Evolutionary conservation across 2,888 invertebrate genomes (phyloP), one percentile per base, ranked within the genome.

Genomic region (Punctoribates punctum): DNA sequence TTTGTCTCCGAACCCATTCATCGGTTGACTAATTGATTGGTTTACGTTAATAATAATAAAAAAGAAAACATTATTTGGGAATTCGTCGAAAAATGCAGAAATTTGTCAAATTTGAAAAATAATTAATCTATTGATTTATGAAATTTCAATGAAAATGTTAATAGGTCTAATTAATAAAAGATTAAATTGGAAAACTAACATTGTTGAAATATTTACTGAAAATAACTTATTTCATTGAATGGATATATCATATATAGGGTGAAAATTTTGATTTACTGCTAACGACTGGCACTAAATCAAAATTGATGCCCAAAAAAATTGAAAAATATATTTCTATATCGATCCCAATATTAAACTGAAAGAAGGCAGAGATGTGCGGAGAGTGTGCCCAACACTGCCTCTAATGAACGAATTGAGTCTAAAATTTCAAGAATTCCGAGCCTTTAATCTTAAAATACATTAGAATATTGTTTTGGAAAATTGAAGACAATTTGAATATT

Each of bases 261-360:
- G 29, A 27, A 62, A 42, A 62, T 27, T 29, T 62, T 62, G 62
- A 62, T 62, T 27, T 27, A 62, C 27, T 62, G 62, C 20, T 62
- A 25, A 42, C 27, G 23, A 62, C 29, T 15, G 62, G 17, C 62
- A 62, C 4, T 62, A 62, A 27, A 62, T 62, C 62, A 62, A 27
- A 62, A 27, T 62, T 62, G 23, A 62, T 62, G 62, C 27, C 15
- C 27, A 62, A 62, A 62, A 54, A 62, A 62, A 62, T 27, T 62
- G 62, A 15, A 62, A 29, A 62, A 62, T 62, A 62, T 8, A 62
- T 62, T 62, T 27, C 29, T 29, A 25, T 62, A 62, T 62, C 62
- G 62, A 62, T 62, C 62, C 2, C 62, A 27, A 51, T 62, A 25
- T 62, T 62, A 62, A 1, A n/a, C 27, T 2, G 6, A 23, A 13